These are phyloP conservation scores for Anodontia alba DNA, from an alignment of 2,888 invertebrate species.

Conservation along the genomic window DNA sequence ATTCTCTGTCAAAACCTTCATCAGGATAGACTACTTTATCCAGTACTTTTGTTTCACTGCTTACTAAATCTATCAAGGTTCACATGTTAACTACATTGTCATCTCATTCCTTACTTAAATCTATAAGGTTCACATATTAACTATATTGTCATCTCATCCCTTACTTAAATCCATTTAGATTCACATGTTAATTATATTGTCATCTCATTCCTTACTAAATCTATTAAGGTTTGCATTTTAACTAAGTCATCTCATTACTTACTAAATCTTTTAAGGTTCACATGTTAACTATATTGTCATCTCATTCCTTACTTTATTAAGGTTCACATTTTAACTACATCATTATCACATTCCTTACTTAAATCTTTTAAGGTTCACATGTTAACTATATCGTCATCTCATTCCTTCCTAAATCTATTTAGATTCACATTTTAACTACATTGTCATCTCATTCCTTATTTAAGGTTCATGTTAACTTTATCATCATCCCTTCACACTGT, in stretches of 20 bases:
- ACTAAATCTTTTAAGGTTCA: not conserved
- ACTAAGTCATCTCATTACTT: not conserved
- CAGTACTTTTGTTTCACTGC: not conserved
- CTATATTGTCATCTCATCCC: too few relatives aligned
- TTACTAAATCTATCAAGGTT: not conserved
- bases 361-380: too few relatives aligned
- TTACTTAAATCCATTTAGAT: too few relatives aligned
- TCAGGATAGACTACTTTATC: not conserved
- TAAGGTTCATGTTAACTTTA: not conserved
- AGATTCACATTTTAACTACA: too few relatives aligned
- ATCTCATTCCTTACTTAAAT: not conserved
- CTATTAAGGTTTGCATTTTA: too few relatives aligned
- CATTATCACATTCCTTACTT: too few relatives aligned
- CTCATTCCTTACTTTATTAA: not conserved
- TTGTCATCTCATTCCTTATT: not conserved
- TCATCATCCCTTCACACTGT: not conserved
- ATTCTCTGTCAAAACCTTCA: constrained; percentile 10
- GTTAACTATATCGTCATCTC: too few relatives aligned
- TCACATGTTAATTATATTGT: too few relatives aligned
- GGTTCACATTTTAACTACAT: not conserved
- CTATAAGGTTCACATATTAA: not conserved
- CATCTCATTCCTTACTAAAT: not conserved
- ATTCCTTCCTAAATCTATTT: not conserved
- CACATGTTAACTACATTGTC: not conserved
- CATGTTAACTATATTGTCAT: not conserved